Conservation (phyloP, 2,888 invertebrate genomes). For the Agrochola litura region DNA sequence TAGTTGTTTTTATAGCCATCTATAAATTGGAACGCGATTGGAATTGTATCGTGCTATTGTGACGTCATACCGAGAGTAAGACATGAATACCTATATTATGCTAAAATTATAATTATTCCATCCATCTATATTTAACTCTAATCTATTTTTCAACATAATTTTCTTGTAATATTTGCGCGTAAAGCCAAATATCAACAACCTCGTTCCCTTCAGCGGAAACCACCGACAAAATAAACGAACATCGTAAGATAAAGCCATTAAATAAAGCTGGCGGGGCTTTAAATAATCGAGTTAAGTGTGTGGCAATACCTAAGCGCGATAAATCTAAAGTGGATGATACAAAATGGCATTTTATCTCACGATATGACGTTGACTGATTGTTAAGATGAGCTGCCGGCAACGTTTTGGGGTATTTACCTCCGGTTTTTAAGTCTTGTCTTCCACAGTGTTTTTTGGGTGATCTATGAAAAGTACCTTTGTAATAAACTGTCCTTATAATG, state of each 20-base stretch:
- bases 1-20: neutral
- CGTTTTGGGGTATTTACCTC: neutral
- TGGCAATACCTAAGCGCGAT: conserved; percentile 72
- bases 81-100: neutral
- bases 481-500: no score
- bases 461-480: neutral
- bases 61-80: neutral
- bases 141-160: neutral
- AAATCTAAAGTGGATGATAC: conserved; percentile 80
- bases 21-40: neutral
- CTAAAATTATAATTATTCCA: neutral
- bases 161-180: neutral
- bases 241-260: conserved; percentile 57
- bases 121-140: neutral
- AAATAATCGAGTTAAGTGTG: conserved; percentile 77
- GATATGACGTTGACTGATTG: conserved; percentile 83
- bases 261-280: conserved; percentile 58
- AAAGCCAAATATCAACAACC: conserved; percentile 13
- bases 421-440: conserved; percentile 1
- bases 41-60: neutral
- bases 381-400: conserved; percentile 53
- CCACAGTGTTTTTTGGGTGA: neutral
- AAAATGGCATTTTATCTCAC: conserved; percentile 80
- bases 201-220: neutral
- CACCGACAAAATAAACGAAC: conserved; percentile 54